A percentile compares a stretch with the other conserved stretches of the same genome.
Conservation (phyloP, 1,140 invertebrate species). For the Drosophila dunni region DNA sequence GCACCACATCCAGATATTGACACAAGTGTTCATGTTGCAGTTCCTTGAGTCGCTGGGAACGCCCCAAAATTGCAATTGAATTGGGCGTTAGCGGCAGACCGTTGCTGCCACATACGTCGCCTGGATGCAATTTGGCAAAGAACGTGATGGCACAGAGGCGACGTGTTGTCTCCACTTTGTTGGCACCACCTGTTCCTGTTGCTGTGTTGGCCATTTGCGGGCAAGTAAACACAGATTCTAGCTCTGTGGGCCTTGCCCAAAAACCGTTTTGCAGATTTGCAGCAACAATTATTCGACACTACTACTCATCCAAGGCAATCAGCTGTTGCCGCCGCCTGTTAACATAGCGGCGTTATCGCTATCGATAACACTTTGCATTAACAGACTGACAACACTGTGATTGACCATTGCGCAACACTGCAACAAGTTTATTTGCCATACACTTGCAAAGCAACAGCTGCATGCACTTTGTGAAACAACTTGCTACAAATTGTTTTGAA, state of each 20-base stretch:
- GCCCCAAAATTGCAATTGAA: conserved; percentile 96
- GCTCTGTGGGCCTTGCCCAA: neutral
- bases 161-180: conserved; percentile 55
- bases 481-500: neutral
- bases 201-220: conserved; percentile 43
- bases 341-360: conserved; percentile 2
- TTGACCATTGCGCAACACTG: conserved; percentile 41
- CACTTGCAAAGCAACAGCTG: neutral
- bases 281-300: conserved; percentile 46
- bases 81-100: conserved; percentile 97
- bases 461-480: neutral
- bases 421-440: conserved; percentile 31
- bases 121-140: conserved; percentile 94
- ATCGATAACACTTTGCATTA: conserved; percentile 24
- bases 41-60: conserved; percentile 93
- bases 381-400: conserved; percentile 20
- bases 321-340: conserved; percentile 17
- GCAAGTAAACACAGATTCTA: neutral
- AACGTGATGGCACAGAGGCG: conserved; percentile 93
- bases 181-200: conserved; percentile 5
- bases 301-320: conserved; percentile 21
- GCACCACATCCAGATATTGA: conserved; percentile 94
- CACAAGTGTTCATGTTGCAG: conserved; percentile 93
- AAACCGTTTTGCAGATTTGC: neutral
- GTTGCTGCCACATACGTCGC: conserved; percentile 97